phyloP scores from a whole-genome alignment of 2,888 invertebrate species.

The Catonia carolina region DNA sequence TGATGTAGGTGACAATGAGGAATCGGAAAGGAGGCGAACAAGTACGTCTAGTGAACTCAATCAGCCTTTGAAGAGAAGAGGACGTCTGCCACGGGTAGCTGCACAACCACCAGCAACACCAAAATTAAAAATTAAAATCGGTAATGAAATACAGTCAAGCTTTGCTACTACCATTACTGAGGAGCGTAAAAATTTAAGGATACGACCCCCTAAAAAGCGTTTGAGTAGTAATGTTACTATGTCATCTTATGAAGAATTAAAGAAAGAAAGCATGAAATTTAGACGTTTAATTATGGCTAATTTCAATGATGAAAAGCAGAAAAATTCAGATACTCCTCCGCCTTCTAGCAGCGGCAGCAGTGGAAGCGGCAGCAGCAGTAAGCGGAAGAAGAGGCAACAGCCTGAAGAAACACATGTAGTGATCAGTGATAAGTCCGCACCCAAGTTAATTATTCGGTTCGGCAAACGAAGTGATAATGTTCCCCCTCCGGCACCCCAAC shows the following conservation, averaged over 20 bases:
- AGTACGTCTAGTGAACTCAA: conserved; percentile 41
- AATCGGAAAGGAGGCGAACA: conserved; percentile 47
- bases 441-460: conserved; percentile 72
- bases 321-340: conserved; percentile 47
- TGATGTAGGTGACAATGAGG: conserved; percentile 45
- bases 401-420: conserved; percentile 43
- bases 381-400: conserved; percentile 43
- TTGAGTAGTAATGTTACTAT: conserved; percentile 50
- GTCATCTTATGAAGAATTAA: conserved; percentile 72
- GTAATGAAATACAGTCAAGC: conserved; percentile 26
- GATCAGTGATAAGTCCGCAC: conserved; percentile 50
- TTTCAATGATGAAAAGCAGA: conserved; percentile 50
- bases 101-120: conserved; percentile 42
- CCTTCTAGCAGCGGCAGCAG: conserved; percentile 46
- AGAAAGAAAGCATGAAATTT: conserved; percentile 81
- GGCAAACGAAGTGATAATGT: conserved; percentile 48
- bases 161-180: conserved; percentile 34
- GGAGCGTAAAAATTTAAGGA: conserved; percentile 43
- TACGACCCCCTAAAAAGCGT: conserved; percentile 77
- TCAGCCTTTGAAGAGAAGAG: conserved; percentile 36
- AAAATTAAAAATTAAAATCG: conserved; percentile 70
- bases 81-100: conserved; percentile 38
- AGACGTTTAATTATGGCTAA: conserved; percentile 77
- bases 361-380: conserved; percentile 36
- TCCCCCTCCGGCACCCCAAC: conserved; percentile 41